Percentiles rank a stretch among this genome's conserved stretches.
These are phyloP conservation scores for Brachyhypopomus gauderio DNA, from an alignment of 2,113 vertebrate genomes.

Conservation along the genomic window DNA sequence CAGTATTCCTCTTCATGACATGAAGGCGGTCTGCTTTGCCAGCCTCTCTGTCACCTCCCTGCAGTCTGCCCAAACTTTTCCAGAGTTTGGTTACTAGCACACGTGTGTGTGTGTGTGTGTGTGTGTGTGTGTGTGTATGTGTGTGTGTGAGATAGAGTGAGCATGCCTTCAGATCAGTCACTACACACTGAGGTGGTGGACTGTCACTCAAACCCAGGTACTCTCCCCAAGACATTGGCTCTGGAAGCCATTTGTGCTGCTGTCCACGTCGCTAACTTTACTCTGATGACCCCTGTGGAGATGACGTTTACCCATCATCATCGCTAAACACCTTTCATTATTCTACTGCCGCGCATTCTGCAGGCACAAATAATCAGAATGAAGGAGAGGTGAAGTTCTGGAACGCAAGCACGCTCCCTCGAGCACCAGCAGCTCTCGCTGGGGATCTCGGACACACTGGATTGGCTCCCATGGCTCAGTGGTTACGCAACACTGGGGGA, in stretches of 20 bases:
- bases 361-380: slow-evolving; percentile 5
- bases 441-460: neutral
- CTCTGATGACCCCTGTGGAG: no score
- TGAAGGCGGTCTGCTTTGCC: slow-evolving; percentile 36
- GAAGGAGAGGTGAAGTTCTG: neutral
- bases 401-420: neutral
- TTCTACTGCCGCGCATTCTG: no score
- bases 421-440: neutral
- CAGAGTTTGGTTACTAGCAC: slow-evolving; percentile 38
- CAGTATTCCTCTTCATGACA: slow-evolving; percentile 54
- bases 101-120: slow-evolving; percentile 4
- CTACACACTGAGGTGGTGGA: slow-evolving; percentile 28
- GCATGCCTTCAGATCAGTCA: slow-evolving; percentile 20
- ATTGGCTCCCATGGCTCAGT: neutral
- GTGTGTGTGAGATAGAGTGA: slow-evolving; percentile 19
- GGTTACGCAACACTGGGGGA: neutral
- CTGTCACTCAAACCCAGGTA: slow-evolving; percentile 46
- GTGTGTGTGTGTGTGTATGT: slow-evolving; percentile 9
- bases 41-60: slow-evolving; percentile 44
- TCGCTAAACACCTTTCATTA: neutral
- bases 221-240: slow-evolving; percentile 24
- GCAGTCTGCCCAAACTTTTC: slow-evolving; percentile 49
- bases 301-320: no score
- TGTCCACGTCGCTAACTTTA: neutral
- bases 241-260: slow-evolving; percentile 27